These are phyloP conservation scores for Eudemis profundana DNA, from an alignment of 2,888 invertebrate genomes.

Conservation along the genomic window DNA sequence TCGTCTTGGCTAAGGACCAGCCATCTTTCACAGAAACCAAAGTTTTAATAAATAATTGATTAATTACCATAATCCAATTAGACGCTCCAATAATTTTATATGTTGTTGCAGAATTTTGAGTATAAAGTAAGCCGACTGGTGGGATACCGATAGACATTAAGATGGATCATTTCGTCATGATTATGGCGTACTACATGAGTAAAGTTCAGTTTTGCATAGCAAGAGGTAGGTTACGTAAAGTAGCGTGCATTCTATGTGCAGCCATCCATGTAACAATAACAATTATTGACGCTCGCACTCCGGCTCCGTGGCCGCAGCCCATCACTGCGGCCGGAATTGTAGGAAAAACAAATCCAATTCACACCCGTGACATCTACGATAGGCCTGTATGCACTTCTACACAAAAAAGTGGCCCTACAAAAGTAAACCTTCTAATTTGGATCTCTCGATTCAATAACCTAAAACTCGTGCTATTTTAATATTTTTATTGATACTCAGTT, in stretches of 20 bases:
- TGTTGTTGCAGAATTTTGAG: too few species aligned
- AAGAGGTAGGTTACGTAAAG: slow-evolving; percentile 65
- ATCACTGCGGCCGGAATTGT: slow-evolving; percentile 40
- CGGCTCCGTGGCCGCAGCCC: slow-evolving; percentile 46
- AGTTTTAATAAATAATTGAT: slow-evolving; percentile 25
- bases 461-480: too few species aligned
- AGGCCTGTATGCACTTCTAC: neutral
- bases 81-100: neutral
- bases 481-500: too few species aligned
- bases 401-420: too few species aligned
- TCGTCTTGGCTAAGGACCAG: slow-evolving; percentile 57
- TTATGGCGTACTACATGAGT: slow-evolving; percentile 21
- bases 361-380: neutral
- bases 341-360: slow-evolving; percentile 35
- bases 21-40: slow-evolving; percentile 11
- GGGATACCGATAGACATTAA: slow-evolving; percentile 15
- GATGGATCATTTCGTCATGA: slow-evolving; percentile 26
- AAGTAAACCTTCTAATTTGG: too few species aligned
- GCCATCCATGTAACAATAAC: slow-evolving; percentile 67
- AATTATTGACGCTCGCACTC: slow-evolving; percentile 60
- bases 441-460: too few species aligned
- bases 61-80: neutral
- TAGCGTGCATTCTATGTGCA: slow-evolving; percentile 64
- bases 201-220: slow-evolving; percentile 40
- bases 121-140: neutral